Conservation (phyloP, 2,113 vertebrate genomes). For the Cisticola juncidis region DNA sequence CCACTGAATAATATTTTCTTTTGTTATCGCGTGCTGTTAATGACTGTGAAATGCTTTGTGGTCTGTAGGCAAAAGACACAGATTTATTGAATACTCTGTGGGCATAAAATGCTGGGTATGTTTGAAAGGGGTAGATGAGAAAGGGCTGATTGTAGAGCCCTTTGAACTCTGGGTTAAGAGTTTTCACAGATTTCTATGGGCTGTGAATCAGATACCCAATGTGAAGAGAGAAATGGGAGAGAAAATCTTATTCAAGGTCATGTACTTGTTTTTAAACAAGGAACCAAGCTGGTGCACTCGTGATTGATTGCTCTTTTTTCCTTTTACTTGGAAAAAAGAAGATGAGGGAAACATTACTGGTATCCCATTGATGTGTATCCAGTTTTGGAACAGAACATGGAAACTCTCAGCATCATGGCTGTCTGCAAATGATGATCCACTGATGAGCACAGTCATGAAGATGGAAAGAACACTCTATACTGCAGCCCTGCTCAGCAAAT, state of each 20-base stretch:
- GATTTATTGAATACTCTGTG: background rate
- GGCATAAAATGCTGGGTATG: background rate
- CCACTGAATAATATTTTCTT: background rate
- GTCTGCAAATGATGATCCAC: background rate
- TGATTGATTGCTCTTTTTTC: background rate
- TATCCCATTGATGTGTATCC: background rate
- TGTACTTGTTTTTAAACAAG: background rate
- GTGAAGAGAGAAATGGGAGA: background rate
- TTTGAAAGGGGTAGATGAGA: background rate
- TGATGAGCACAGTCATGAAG: background rate
- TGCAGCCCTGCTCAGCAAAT: background rate
- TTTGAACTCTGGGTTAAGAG: background rate
- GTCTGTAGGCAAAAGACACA: background rate
- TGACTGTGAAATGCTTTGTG: background rate
- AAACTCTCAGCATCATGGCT: background rate
- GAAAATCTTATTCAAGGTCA: background rate
- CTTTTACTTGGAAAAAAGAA: background rate
- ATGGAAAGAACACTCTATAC: background rate
- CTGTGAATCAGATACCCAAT: background rate
- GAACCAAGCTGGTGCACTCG: background rate
- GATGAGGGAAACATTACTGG: background rate
- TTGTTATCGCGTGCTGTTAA: background rate
- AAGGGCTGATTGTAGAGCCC: background rate
- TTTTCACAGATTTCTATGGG: background rate
- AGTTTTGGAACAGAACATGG: background rate